phyloP scores from a whole-genome alignment of 2,888 invertebrate genomes.

The Anorthoa munda region DNA sequence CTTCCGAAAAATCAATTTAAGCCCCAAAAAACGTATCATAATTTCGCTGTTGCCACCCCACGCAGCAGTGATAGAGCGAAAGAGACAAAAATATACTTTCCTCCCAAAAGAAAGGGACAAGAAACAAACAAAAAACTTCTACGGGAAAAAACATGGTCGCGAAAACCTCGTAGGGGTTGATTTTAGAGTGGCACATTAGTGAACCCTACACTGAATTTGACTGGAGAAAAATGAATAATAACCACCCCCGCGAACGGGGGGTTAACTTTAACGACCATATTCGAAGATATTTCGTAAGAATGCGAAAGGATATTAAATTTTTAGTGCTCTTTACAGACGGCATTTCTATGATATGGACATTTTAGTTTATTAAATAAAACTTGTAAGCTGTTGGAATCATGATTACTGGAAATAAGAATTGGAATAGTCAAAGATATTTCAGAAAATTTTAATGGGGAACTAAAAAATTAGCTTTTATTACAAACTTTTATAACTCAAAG shows the following conservation, averaged over 20 bases:
- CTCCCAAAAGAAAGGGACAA: constrained; percentile 69
- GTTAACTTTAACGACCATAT: constrained; percentile 81
- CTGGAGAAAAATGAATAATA: constrained; percentile 89
- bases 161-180: constrained; percentile 88
- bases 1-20: constrained; percentile 89
- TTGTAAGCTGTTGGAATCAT: constrained; percentile 28
- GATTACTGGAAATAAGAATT: background rate
- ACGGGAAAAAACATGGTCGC: constrained; percentile 89
- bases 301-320: constrained; percentile 75
- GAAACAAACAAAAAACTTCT: constrained; percentile 86
- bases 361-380: constrained; percentile 47
- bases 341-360: constrained; percentile 44
- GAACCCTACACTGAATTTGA: constrained; percentile 83
- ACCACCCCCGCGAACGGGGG: constrained; percentile 75
- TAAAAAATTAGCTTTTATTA: no score
- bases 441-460: background rate
- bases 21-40: constrained; percentile 90
- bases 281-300: constrained; percentile 80
- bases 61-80: constrained; percentile 80
- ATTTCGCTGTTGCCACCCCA: constrained; percentile 87
- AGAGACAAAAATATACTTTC: constrained; percentile 68
- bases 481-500: no score
- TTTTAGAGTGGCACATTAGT: constrained; percentile 88
- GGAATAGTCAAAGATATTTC: background rate
- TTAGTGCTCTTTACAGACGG: constrained; percentile 62